phyloP scores from a whole-genome alignment of 1,140 invertebrate species.

The Maconellicoccus hirsutus region DNA sequence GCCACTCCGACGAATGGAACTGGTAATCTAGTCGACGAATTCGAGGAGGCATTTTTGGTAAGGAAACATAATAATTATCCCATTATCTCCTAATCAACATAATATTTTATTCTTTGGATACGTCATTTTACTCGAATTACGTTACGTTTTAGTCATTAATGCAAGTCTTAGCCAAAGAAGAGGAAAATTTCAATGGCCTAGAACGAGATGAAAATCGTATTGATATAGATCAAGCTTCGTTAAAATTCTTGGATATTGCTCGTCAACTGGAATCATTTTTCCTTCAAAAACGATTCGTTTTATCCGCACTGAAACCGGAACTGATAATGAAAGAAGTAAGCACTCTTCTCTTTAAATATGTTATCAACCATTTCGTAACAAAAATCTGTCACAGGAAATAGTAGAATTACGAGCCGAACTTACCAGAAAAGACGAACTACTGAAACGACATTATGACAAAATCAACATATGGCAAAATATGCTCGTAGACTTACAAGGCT shows the following conservation, averaged over 20 bases:
- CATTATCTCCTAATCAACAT: not conserved
- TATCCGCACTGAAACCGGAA: conserved; percentile 83
- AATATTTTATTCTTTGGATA: not conserved
- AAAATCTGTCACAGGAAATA: conserved; percentile 49
- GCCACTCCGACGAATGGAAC: conserved; percentile 63
- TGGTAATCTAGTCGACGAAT: conserved; percentile 70
- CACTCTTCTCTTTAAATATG: not conserved
- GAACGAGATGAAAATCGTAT: conserved; percentile 73
- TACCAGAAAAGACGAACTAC: conserved; percentile 70
- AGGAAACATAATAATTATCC: conserved; percentile 28
- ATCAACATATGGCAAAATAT: conserved; percentile 79
- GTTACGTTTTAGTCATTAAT: conserved; percentile 61
- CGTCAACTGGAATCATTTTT: conserved; percentile 90
- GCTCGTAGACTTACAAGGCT: conserved; percentile 53
- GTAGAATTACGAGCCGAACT: conserved; percentile 71
- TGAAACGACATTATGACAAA: conserved; percentile 82
- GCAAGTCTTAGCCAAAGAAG: conserved; percentile 72
- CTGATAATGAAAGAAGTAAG: conserved; percentile 71
- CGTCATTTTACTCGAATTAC: no score
- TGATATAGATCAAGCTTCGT: conserved; percentile 72
- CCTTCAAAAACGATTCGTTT: conserved; percentile 75
- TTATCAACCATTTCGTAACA: not conserved
- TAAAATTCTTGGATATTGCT: conserved; percentile 77
- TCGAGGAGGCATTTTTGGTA: conserved; percentile 72
- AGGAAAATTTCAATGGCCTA: conserved; percentile 52